phyloP scores from a whole-genome alignment of 2,113 vertebrate genomes.

The Pavo muticus region DNA sequence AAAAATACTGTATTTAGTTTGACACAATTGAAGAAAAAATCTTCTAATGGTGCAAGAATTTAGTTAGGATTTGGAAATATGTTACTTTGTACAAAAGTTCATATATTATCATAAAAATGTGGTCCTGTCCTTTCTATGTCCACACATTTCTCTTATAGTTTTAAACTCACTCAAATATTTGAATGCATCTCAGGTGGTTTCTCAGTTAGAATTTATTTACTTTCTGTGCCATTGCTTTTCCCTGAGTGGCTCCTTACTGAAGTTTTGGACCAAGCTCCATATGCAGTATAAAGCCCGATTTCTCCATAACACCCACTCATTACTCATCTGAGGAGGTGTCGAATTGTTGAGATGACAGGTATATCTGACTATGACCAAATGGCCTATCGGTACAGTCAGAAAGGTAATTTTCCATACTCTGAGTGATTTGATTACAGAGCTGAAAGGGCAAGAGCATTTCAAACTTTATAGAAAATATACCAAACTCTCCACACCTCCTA shows the following conservation, averaged over 20 bases:
- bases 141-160: background rate
- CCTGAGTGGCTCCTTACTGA: background rate
- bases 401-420: background rate
- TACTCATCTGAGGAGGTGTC: slow-evolving; percentile 2
- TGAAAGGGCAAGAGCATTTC: slow-evolving; percentile 3
- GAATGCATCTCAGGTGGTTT: background rate
- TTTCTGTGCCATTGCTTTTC: background rate
- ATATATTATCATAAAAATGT: background rate
- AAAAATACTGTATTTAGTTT: background rate
- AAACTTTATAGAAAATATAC: background rate
- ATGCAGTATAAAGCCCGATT: background rate
- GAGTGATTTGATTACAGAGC: background rate
- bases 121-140: background rate
- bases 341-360: slow-evolving; percentile 3
- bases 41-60: background rate
- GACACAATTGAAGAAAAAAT: background rate
- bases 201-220: background rate
- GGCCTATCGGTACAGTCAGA: background rate
- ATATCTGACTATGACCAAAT: background rate
- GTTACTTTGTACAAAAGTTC: background rate
- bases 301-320: background rate
- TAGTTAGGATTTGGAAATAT: background rate
- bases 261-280: background rate
- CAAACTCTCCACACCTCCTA: no score
- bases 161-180: background rate